These are phyloP conservation scores for Harlomillsia oculata DNA, from an alignment of 1,140 invertebrate species.

Conservation along the genomic window DNA sequence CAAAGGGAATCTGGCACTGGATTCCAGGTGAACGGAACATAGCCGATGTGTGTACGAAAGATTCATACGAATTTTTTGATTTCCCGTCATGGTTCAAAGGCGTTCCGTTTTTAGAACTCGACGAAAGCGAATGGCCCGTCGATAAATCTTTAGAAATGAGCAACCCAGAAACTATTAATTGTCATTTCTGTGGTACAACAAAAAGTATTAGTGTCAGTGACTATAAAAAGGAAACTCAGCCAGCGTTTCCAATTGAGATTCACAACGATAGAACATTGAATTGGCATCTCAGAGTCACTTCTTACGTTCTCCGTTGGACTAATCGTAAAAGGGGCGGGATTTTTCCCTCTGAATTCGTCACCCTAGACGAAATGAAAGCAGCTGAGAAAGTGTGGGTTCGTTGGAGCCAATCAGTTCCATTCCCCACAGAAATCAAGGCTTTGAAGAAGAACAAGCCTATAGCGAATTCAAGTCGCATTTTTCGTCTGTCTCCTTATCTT, in stretches of 20 bases:
- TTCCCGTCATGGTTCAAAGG: neutral
- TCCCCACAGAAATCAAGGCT: neutral
- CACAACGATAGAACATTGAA: neutral
- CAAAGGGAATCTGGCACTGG: neutral
- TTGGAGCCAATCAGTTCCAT: neutral
- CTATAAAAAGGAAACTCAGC: neutral
- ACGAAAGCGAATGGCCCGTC: neutral
- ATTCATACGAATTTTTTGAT: neutral
- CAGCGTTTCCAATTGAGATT: neutral
- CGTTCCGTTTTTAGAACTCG: neutral
- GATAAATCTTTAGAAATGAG: neutral
- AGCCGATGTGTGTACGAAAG: constrained; percentile 1
- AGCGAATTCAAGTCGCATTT: constrained; percentile 24
- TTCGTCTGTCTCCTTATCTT: constrained; percentile 40
- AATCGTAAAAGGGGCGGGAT: neutral
- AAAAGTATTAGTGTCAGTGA: neutral
- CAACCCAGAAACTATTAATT: neutral
- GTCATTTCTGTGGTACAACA: neutral
- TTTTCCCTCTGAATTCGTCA: too few relatives aligned
- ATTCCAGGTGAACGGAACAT: neutral
- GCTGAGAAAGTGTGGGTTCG: neutral
- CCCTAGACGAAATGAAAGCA: neutral
- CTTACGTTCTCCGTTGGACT: neutral
- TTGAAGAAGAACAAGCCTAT: neutral
- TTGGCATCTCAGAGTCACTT: neutral